A percentile compares a stretch with the other conserved stretches of the same genome.
These are phyloP conservation scores for Marcusenius ussheri DNA, from an alignment of 2,113 vertebrate genomes.

Conservation along the genomic window DNA sequence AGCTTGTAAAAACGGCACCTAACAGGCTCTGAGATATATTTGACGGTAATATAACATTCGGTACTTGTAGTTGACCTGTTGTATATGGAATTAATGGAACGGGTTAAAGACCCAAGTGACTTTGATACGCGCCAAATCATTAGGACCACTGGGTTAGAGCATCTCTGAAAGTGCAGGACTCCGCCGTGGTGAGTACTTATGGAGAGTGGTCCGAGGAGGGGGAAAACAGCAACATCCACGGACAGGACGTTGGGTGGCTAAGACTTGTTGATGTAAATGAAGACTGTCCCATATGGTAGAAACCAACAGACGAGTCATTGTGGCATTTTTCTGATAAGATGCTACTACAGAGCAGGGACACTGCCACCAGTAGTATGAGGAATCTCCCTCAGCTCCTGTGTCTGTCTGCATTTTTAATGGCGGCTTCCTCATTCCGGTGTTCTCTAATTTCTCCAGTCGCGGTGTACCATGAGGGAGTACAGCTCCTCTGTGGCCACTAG, in stretches of 20 bases:
- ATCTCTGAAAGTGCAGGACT: background rate
- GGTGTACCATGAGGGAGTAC: constrained; percentile 66
- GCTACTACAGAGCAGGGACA: background rate
- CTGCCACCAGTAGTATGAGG: background rate
- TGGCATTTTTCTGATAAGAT: background rate
- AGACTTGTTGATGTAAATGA: background rate
- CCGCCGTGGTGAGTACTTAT: background rate
- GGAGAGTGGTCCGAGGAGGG: background rate
- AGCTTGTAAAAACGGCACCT: background rate
- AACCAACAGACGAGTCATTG: background rate
- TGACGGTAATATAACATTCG: background rate
- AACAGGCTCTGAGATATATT: background rate
- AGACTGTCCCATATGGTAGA: background rate
- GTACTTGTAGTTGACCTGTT: background rate
- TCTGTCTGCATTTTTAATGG: background rate
- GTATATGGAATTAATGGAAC: background rate
- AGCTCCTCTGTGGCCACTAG: constrained; percentile 78
- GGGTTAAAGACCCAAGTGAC: background rate
- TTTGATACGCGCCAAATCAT: background rate
- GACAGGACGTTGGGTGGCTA: background rate
- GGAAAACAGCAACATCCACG: background rate
- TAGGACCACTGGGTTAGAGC: background rate
- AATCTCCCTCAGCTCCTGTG: background rate
- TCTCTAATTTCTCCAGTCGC: constrained; percentile 52
- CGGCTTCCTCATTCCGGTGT: background rate